Conservation (phyloP, 2,113 vertebrate genomes). For the Malurus elegans region DNA sequence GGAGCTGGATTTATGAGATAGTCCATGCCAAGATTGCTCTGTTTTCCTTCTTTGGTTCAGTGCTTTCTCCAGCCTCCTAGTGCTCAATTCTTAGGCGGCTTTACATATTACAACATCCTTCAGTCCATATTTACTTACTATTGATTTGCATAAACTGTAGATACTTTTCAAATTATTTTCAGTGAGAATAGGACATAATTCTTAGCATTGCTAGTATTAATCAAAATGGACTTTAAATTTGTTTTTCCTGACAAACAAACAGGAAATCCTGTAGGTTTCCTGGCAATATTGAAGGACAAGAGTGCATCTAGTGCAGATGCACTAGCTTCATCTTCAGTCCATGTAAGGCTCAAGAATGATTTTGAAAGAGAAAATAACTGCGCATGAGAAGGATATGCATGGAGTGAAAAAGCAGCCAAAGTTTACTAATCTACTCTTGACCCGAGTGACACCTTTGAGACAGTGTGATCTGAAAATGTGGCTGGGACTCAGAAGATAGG, state of each 20-base stretch:
- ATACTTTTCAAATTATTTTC: neutral
- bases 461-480: neutral
- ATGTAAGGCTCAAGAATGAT: neutral
- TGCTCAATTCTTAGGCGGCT: neutral
- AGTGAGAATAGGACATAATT: neutral
- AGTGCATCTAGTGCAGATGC: neutral
- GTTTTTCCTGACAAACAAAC: neutral
- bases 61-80: neutral
- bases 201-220: neutral
- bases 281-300: neutral
- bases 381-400: neutral
- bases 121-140: neutral
- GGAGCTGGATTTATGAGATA: neutral
- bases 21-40: neutral
- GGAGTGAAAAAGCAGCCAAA: neutral
- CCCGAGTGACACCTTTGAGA: neutral
- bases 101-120: neutral
- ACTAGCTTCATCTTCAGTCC: neutral
- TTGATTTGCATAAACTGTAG: neutral
- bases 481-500: neutral
- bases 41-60: conserved; percentile 10
- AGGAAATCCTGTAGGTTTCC: neutral
- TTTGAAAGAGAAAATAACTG: neutral
- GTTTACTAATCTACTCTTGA: neutral
- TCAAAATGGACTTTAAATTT: neutral